These are phyloP conservation scores for Cecropterus lyciades DNA, from an alignment of 1,140 invertebrate species.

Conservation along the genomic window DNA sequence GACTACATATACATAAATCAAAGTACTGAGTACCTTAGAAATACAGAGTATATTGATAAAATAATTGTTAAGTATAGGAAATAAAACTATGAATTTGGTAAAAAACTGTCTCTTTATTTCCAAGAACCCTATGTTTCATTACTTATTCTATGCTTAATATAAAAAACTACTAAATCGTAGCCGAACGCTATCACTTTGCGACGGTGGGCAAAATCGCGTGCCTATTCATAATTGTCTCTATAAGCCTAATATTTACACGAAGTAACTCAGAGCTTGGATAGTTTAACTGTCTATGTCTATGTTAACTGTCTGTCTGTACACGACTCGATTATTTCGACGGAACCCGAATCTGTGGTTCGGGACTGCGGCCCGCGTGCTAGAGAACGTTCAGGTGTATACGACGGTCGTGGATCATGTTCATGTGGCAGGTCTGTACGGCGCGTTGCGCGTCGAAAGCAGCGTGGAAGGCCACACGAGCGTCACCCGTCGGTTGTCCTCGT, in stretches of 20 bases:
- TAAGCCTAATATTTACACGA: neutral
- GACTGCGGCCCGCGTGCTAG: conserved; percentile 44
- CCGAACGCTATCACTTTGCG: neutral
- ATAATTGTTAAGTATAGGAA: too few relatives aligned
- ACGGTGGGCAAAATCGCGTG: neutral
- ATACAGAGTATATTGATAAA: too few relatives aligned
- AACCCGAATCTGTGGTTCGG: neutral
- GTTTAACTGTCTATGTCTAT: too few relatives aligned
- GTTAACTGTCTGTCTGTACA: too few relatives aligned
- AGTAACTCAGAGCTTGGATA: too few relatives aligned
- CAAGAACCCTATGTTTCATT: neutral
- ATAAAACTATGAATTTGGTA: neutral
- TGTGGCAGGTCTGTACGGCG: conserved; percentile 85
- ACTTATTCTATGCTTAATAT: conserved; percentile 2
- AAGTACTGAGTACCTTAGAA: too few relatives aligned
- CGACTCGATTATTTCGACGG: too few relatives aligned
- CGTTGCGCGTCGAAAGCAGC: conserved; percentile 90
- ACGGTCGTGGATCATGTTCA: conserved; percentile 71
- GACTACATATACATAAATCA: too few relatives aligned
- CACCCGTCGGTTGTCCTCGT: conserved; percentile 93
- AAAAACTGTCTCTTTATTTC: conserved; percentile 15
- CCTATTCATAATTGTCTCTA: neutral
- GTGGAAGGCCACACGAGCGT: conserved; percentile 93
- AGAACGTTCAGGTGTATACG: conserved; percentile 65
- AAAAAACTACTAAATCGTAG: neutral